Base-by-base conservation (phyloP, 2,113 vertebrate genomes). In the Nansenia antarctica region DNA sequence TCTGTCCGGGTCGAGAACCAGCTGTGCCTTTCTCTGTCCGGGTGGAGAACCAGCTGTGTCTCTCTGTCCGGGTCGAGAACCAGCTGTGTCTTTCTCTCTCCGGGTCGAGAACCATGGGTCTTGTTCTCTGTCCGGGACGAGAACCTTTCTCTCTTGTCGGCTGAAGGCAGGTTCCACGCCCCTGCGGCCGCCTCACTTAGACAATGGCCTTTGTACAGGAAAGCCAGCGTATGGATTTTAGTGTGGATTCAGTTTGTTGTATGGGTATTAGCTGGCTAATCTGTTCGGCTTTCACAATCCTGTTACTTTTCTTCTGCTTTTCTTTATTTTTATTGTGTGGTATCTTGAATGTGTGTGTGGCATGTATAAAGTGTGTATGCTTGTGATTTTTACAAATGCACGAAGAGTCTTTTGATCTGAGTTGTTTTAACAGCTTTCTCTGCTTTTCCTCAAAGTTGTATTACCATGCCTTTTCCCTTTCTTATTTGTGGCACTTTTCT, bases 131-230 rank as follows among this genome's bases (percentile, higher is more conserved):
- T n/a, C n/a, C n/a, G n/a, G n/a, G n/a, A n/a, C n/a, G n/a, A n/a
- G n/a, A n/a, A n/a, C n/a, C n/a, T n/a, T n/a, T n/a, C n/a, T n/a
- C n/a, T 20, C 3, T 55, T 37, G 52, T 65, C 42, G n/a, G 11
- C 31, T 37, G 22, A 34, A 42, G 22, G 4, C 27, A 65, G 39
- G 30, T 65, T n/a, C n/a, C n/a, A n/a, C n/a, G n/a, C n/a, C n/a
- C n/a, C n/a, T n/a, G n/a, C n/a, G 31, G 59, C 9, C 37, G 3
- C 29, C 35, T 15, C 29, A 0, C 66, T 24, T 37, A 37, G 66
- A 76, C 73, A 73, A 70, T 32, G 54, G 60, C 37, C 67, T 77
- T 67, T 61, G 8, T 58, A 65, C 55, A 62, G 4, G 64, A 39
- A 64, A 47, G 47, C 64, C 79, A 68, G 71, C 71, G 11, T 49